Evolutionary conservation across 2,888 invertebrate species (phyloP), one percentile per base, ranked within the genome.

Genomic region (Morpho achilles): DNA sequence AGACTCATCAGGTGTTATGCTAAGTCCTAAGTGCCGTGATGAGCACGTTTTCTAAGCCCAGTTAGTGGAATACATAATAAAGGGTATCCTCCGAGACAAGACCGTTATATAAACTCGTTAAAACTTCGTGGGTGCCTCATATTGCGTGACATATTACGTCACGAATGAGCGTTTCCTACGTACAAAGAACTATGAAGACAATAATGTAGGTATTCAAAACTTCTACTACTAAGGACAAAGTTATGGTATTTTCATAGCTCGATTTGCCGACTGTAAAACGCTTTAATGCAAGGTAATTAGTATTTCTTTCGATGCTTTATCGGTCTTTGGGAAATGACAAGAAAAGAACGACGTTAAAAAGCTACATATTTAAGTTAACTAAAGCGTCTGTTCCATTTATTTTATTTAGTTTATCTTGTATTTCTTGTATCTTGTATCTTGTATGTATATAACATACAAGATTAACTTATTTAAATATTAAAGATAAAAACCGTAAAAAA

Each of bases 161-260:
- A 53, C 51, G 22, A 56, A 48, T 63, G 70, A 65, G 57, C 49
- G 51, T 32, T 9, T 7, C 9, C 45, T n/a, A 45, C 23, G 10
- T 45, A 60, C 58, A 60, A 63, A 63, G 53, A 56, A 56, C 44
- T 43, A 7, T n/a, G 44, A 65, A 63, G 66, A 69, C 69, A 66
- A 77, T 82, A 81, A 82, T 82, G 32, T 32, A 32, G 2, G 79
- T 80, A 82, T 82, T 79, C 80, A 63, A 63, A 56, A 56, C 56
- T 65, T 58, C 56, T 65, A 62, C 65, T 60, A 52, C 64, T 64
- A 62, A 61, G 62, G 60, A 59, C 48, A 61, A 64, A 64, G 72
- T 67, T 69, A 69, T 63, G 57, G 67, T 63, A 45, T 61, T 64
- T 68, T 65, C 63, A 63, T 69, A 65, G 49, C 60, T 54, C 52